These are phyloP conservation scores for Argya squamiceps DNA, from an alignment of 2,797 vertebrate genomes.

Conservation along the genomic window DNA sequence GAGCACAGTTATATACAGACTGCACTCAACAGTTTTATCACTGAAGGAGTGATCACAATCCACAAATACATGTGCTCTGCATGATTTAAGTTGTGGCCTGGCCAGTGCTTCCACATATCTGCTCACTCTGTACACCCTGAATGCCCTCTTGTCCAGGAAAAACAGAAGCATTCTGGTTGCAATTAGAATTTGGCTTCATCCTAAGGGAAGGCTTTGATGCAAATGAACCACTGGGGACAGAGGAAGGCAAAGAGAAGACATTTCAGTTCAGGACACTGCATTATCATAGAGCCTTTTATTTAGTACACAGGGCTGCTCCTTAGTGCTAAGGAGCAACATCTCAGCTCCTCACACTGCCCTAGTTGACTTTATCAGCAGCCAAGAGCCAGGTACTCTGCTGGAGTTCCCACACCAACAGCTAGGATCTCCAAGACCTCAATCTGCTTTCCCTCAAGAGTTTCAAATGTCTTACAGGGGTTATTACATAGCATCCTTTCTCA, in stretches of 20 bases:
- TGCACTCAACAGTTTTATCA: background rate
- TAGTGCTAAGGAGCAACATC: background rate
- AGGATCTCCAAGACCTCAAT: background rate
- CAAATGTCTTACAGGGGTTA: background rate
- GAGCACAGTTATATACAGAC: background rate
- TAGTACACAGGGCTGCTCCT: background rate
- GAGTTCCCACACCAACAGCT: background rate
- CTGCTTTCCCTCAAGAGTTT: background rate
- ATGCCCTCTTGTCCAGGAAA: background rate
- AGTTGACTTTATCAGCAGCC: background rate
- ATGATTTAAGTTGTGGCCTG: background rate
- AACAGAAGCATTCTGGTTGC: background rate
- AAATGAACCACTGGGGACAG: background rate
- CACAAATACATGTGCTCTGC: background rate
- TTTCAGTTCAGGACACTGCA: background rate
- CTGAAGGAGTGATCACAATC: background rate
- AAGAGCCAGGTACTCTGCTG: background rate
- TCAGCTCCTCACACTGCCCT: background rate
- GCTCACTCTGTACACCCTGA: background rate
- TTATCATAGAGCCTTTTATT: background rate
- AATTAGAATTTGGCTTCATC: background rate
- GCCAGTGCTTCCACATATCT: background rate
- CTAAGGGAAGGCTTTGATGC: background rate
- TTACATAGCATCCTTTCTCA: background rate
- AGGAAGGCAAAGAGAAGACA: background rate